Evolutionary conservation across 2,888 invertebrate species (phyloP).

Genomic region (Mechanitis messenoides): DNA sequence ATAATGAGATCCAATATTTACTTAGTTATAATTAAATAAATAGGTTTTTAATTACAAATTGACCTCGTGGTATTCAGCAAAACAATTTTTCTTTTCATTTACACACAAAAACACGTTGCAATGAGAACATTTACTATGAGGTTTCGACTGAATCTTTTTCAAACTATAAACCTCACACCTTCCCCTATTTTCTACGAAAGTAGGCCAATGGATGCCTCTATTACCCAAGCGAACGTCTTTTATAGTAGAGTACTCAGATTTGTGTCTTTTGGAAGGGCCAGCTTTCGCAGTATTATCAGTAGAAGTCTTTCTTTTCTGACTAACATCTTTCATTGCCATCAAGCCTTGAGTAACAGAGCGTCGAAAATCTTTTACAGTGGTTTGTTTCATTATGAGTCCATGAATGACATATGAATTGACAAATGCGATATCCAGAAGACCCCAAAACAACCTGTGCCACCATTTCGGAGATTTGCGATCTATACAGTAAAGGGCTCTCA

Average conservation of each 20-base stretch:
- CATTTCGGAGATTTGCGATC: slow-evolving; percentile 42
- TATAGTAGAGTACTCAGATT: slow-evolving; percentile 31
- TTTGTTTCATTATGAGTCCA: slow-evolving; percentile 31
- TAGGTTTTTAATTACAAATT: slow-evolving; percentile 28
- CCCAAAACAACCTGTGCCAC: slow-evolving; percentile 43
- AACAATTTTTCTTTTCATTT: slow-evolving; percentile 30
- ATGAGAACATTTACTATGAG: slow-evolving; percentile 16
- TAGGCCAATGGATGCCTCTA: slow-evolving; percentile 35
- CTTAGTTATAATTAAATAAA: slow-evolving; percentile 29
- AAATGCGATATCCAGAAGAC: slow-evolving; percentile 33
- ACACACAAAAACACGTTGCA: slow-evolving; percentile 23
- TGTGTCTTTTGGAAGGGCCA: slow-evolving; percentile 32
- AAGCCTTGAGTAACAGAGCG: slow-evolving; percentile 25
- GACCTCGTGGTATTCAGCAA: slow-evolving; percentile 21
- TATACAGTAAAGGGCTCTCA: slow-evolving; percentile 38
- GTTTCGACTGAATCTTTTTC: slow-evolving; percentile 35
- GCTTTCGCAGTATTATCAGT: slow-evolving; percentile 19
- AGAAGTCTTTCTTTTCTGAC: slow-evolving; percentile 30
- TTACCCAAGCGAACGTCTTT: slow-evolving; percentile 33
- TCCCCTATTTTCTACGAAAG: slow-evolving; percentile 30
- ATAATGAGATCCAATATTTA: slow-evolving; percentile 29
- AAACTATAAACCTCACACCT: slow-evolving; percentile 34
- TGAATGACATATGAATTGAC: slow-evolving; percentile 32
- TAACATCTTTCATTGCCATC: slow-evolving; percentile 31
- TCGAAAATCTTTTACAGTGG: slow-evolving; percentile 27